Evolutionary conservation across 2,113 vertebrate species (phyloP).

Genomic region (Oreamnos americanus): DNA sequence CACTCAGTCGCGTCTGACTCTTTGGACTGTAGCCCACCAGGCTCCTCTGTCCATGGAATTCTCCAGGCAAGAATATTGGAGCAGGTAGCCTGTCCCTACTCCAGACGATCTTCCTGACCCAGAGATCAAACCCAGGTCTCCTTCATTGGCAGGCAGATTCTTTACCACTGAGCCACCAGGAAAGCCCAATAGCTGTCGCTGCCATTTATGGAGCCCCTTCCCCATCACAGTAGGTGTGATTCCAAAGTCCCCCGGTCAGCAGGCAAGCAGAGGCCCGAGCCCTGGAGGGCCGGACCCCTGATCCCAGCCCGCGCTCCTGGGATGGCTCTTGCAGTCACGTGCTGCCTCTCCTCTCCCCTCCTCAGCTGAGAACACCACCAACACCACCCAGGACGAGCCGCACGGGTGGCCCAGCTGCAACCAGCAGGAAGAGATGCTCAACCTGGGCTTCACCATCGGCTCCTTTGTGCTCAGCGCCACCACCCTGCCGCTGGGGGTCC

Average conservation of each 20-base stretch:
- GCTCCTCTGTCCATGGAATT: neutral
- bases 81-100: neutral
- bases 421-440: conserved; percentile 91
- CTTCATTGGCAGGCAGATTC: neutral
- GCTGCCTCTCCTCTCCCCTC: neutral
- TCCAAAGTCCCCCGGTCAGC: neutral
- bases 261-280: neutral
- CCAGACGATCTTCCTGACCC: neutral
- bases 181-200: neutral
- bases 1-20: neutral
- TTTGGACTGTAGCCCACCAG: neutral
- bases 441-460: conserved; percentile 92
- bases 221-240: neutral
- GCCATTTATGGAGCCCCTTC: neutral
- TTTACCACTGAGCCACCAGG: neutral
- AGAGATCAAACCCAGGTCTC: neutral
- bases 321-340: accelerated
- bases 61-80: neutral
- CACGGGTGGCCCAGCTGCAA: conserved; percentile 80
- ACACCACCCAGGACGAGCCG: neutral
- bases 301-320: accelerated
- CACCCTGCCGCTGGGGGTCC: conserved; percentile 90
- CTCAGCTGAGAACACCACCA: conserved; percentile 58
- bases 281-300: neutral
- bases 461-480: conserved; percentile 92